Conservation (phyloP, 2,797 vertebrate species). For the Dromococcyx pavoninus region DNA sequence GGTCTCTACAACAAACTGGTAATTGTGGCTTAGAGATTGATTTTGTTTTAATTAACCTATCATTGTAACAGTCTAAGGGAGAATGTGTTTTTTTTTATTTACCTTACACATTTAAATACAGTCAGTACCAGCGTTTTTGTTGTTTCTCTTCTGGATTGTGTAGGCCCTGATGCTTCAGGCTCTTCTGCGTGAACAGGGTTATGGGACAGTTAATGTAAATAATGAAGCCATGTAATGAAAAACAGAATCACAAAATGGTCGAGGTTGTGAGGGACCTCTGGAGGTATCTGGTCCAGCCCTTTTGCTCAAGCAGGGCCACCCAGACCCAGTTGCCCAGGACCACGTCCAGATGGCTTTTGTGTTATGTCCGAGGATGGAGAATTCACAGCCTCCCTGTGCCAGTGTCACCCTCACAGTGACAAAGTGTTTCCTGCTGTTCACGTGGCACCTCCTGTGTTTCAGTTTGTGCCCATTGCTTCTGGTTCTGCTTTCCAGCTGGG, state of each 20-base stretch:
- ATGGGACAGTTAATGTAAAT: not conserved
- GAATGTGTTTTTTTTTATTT: not conserved
- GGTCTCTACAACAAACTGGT: slow-evolving; percentile 84
- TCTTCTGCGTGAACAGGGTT: not conserved
- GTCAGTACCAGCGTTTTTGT: not conserved
- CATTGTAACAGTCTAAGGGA: not conserved
- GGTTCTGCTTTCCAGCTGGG: not conserved
- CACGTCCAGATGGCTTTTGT: not conserved
- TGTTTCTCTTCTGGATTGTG: not conserved
- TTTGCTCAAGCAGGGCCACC: not conserved
- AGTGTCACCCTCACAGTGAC: not conserved
- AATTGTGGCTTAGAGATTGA: slow-evolving; percentile 47
- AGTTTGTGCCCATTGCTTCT: not conserved
- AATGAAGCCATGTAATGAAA: not conserved
- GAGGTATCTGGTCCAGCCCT: not conserved
- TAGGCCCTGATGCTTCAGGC: not conserved
- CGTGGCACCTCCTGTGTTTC: not conserved
- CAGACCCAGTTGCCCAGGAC: not conserved
- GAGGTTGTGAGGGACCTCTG: not conserved
- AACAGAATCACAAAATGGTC: not conserved
- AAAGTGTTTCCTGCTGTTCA: not conserved
- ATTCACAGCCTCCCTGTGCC: not conserved
- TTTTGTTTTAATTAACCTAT: not conserved
- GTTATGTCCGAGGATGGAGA: not conserved
- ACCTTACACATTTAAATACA: not conserved